Percentiles rank a stretch among this genome's conserved stretches.
Conservation (phyloP, 2,888 invertebrate species). For the Andrena dorsata region DNA sequence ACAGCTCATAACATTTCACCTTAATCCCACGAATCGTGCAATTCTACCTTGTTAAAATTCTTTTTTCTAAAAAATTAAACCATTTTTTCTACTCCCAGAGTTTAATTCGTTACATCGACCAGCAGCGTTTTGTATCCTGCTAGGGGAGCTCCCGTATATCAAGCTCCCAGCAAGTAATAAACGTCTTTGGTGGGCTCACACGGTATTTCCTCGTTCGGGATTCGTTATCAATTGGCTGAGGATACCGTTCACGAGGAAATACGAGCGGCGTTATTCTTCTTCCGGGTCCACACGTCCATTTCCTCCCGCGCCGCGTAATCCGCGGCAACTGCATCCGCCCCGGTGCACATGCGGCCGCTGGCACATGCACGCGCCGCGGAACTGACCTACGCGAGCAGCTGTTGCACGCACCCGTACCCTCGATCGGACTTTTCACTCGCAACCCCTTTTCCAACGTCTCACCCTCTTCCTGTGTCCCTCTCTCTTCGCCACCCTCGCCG, state of each 20-base stretch:
- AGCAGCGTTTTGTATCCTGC: background rate
- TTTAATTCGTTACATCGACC: conserved; percentile 4
- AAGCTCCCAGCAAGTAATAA: conserved; percentile 26
- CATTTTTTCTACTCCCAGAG: background rate
- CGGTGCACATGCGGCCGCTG: conserved; percentile 6
- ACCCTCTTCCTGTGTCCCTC: background rate
- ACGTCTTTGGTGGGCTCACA: conserved; percentile 16
- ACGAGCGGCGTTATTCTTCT: conserved; percentile 21
- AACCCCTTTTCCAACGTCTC: conserved; percentile 20
- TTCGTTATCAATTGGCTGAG: conserved; percentile 34
- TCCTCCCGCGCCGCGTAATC: conserved; percentile 18
- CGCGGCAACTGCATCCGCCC: conserved; percentile 24
- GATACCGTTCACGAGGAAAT: conserved; percentile 27
- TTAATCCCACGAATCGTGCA: too few relatives aligned
- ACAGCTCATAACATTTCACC: too few relatives aligned
- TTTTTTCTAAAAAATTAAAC: background rate
- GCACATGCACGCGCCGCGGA: conserved; percentile 31
- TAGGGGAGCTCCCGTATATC: background rate
- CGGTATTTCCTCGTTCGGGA: conserved; percentile 22
- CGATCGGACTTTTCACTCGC: conserved; percentile 36
- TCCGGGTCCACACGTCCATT: conserved; percentile 20
- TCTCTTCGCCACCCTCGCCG: conserved; percentile 1
- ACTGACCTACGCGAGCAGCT: conserved; percentile 71
- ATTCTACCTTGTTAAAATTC: too few relatives aligned
- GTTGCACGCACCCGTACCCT: conserved; percentile 60